Conservation (phyloP, 2,888 invertebrate genomes). For the Hypomecis punctinalis region DNA sequence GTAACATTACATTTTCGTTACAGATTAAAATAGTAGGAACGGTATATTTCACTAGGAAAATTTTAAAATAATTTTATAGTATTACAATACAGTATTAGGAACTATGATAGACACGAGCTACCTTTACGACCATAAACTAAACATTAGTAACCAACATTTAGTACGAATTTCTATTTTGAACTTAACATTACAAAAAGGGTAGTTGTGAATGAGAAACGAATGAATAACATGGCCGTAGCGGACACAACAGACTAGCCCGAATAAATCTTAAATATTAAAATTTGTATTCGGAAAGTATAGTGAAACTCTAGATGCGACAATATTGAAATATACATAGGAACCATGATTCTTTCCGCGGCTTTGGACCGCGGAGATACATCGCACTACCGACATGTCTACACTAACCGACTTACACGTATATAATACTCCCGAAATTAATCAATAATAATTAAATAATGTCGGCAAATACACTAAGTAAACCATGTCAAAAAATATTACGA, state of each 20-base stretch:
- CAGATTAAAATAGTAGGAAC: slow-evolving; percentile 83
- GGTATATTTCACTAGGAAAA: slow-evolving; percentile 84
- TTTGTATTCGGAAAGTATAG: slow-evolving; percentile 85
- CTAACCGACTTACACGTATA: slow-evolving; percentile 70
- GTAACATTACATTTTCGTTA: slow-evolving; percentile 70
- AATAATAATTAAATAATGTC: slow-evolving; percentile 11
- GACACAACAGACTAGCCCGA: slow-evolving; percentile 84
- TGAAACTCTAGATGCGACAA: slow-evolving; percentile 85
- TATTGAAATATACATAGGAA: slow-evolving; percentile 87
- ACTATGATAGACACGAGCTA: slow-evolving; percentile 84
- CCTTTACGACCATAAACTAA: slow-evolving; percentile 78
- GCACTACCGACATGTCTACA: slow-evolving; percentile 79
- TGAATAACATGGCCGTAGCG: slow-evolving; percentile 80
- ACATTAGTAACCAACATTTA: slow-evolving; percentile 75
- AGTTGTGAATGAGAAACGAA: slow-evolving; percentile 65
- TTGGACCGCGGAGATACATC: slow-evolving; percentile 80
- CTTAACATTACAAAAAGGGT: slow-evolving; percentile 67
- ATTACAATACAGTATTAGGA: slow-evolving; percentile 84
- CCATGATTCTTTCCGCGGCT: slow-evolving; percentile 84
- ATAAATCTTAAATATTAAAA: slow-evolving; percentile 85
- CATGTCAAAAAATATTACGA: neutral
- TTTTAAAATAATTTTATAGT: slow-evolving; percentile 81
- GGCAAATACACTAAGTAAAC: neutral
- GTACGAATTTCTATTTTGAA: slow-evolving; percentile 66
- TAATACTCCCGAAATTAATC: slow-evolving; percentile 59